These are phyloP conservation scores for Hirtodrosophila confusa DNA, from an alignment of 2,888 invertebrate species.

Conservation along the genomic window DNA sequence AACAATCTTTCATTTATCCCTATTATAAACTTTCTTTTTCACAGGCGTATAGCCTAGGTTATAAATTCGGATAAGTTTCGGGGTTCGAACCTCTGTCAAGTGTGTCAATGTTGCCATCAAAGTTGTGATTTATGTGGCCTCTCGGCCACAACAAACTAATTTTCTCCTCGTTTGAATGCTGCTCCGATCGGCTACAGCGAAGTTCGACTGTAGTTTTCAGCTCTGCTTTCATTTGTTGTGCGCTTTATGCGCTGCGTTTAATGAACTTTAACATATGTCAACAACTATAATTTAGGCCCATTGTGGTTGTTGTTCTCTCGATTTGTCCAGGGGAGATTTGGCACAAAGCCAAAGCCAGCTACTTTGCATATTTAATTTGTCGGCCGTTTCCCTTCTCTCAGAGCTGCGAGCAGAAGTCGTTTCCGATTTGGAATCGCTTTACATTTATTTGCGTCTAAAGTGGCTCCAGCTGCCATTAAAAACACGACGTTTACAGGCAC, in stretches of 20 bases:
- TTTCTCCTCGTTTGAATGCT: conserved; percentile 6
- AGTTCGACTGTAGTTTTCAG: conserved; percentile 6
- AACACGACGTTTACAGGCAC: conserved; percentile 31
- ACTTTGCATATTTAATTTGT: conserved; percentile 73
- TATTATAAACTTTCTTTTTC: no score
- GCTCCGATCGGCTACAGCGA: not conserved
- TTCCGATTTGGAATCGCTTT: conserved; percentile 39
- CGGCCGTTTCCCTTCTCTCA: conserved; percentile 29
- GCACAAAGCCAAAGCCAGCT: no score
- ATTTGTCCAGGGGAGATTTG: conserved; percentile 19
- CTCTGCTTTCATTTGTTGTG: conserved; percentile 31
- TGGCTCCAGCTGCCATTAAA: conserved; percentile 39
- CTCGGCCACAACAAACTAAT: no score
- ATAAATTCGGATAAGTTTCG: no score
- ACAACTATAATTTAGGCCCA: conserved; percentile 60
- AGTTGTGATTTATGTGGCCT: no score
- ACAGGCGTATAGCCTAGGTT: no score
- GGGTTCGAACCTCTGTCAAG: no score
- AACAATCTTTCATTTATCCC: no score
- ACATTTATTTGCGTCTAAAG: conserved; percentile 46
- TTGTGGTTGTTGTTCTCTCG: conserved; percentile 14
- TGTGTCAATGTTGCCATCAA: no score
- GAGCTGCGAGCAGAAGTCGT: conserved; percentile 23
- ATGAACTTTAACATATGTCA: conserved; percentile 70
- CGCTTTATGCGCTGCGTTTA: conserved; percentile 58